Evolutionary conservation across 2,888 invertebrate genomes (phyloP).

Genomic region (Homarus gammarus): DNA sequence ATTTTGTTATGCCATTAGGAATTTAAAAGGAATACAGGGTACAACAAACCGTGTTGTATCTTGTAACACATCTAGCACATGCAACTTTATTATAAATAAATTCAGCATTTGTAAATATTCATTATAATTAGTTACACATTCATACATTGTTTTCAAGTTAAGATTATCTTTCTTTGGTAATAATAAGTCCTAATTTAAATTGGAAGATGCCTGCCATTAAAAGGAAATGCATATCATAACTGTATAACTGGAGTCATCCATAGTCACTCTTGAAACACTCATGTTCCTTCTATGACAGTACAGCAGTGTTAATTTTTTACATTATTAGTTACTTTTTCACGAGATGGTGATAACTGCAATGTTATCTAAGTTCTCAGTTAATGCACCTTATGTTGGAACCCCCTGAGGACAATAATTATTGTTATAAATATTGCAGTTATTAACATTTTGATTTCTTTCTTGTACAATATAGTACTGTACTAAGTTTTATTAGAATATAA

Average conservation of each 20-base stretch:
- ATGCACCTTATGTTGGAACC: no score
- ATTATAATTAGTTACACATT: neutral
- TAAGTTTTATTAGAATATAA: no score
- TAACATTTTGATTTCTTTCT: neutral
- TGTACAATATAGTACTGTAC: neutral
- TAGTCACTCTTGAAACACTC: neutral
- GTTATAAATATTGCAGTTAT: neutral
- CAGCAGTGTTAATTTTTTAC: neutral
- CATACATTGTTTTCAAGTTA: neutral
- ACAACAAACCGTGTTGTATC: no score
- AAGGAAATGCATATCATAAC: constrained; percentile 15
- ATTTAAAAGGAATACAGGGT: no score
- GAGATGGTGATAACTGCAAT: no score
- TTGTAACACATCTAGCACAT: no score
- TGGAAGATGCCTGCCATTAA: neutral
- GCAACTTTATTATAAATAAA: no score
- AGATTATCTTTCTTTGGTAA: neutral
- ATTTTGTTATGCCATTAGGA: no score
- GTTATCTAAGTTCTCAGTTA: no score
- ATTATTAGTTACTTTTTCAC: no score
- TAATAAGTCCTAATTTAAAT: neutral
- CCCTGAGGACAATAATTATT: no score
- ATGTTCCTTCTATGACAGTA: neutral
- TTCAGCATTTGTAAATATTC: neutral
- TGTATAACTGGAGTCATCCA: neutral